phyloP scores from a whole-genome alignment of 2,113 vertebrate species.

The Corythornis cristatus region DNA sequence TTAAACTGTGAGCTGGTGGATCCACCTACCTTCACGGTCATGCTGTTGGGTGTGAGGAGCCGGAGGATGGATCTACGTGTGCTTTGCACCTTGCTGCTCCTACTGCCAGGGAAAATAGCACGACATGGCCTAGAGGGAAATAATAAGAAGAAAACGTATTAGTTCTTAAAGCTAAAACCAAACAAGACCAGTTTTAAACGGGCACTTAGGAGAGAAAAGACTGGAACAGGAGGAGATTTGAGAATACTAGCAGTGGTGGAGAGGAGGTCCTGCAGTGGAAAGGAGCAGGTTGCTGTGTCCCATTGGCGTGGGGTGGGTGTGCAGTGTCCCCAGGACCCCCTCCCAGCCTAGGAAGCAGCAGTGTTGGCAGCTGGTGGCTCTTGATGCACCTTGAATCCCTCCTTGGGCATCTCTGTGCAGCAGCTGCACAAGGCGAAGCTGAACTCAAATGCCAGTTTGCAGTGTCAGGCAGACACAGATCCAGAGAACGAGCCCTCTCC shows the following conservation, averaged over 20 bases:
- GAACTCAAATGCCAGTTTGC: not conserved
- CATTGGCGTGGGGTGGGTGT: too few species aligned
- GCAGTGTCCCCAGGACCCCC: not conserved
- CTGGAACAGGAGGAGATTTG: not conserved
- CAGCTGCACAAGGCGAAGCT: not conserved
- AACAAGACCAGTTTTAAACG: not conserved
- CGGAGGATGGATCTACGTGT: fast-evolving
- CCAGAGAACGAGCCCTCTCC: not conserved
- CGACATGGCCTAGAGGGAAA: not conserved
- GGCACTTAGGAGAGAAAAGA: not conserved
- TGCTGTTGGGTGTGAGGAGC: not conserved
- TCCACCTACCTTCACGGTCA: not conserved
- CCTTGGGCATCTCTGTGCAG: not conserved
- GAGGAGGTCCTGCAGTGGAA: not conserved
- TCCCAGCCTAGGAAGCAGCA: not conserved
- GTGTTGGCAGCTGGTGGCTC: not conserved
- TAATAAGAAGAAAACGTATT: not conserved
- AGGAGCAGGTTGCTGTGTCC: not conserved
- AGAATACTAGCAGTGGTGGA: not conserved
- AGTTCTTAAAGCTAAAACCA: not conserved
- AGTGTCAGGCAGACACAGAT: not conserved
- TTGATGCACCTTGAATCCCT: fast-evolving
- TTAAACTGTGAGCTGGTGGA: not conserved
- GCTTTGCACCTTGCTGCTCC: not conserved
- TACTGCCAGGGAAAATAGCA: fast-evolving